Evolutionary conservation across 2,888 invertebrate species (phyloP).

Genomic region (Melanophora roralis): DNA sequence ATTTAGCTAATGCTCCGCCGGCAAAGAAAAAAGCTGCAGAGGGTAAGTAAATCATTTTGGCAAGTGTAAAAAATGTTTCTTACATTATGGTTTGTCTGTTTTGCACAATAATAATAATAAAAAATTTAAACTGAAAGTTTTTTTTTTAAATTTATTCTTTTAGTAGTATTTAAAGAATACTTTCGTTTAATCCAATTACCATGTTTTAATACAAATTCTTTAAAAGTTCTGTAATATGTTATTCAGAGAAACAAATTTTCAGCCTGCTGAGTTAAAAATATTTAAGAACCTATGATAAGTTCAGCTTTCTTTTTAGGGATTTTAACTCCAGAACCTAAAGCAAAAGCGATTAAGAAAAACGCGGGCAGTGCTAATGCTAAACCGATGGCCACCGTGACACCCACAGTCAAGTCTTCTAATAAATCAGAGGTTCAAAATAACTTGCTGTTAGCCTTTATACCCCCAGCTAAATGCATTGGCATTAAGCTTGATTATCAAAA

Average conservation of each 20-base stretch:
- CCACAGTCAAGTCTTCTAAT: constrained; percentile 62
- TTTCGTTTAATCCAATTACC: no score
- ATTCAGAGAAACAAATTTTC: no score
- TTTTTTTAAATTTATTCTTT: no score
- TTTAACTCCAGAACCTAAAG: constrained; percentile 42
- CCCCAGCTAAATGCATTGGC: constrained; percentile 82
- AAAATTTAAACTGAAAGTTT: no score
- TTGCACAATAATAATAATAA: no score
- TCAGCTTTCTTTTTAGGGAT: constrained; percentile 54
- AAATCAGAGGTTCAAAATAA: constrained; percentile 72
- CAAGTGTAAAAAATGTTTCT: neutral
- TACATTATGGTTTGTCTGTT: no score
- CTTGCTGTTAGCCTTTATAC: constrained; percentile 81
- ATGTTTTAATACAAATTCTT: no score
- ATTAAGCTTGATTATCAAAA: constrained; percentile 82
- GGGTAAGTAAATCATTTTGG: constrained; percentile 67
- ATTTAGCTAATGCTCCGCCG: constrained; percentile 65
- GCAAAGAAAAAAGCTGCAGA: constrained; percentile 70
- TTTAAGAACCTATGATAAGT: no score
- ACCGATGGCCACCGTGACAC: constrained; percentile 70
- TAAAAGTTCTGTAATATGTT: no score
- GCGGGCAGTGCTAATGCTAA: constrained; percentile 58
- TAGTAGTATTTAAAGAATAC: no score
- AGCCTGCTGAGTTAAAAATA: no score
- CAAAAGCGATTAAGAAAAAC: constrained; percentile 58